phyloP scores from a whole-genome alignment of 2,888 invertebrate genomes.

The Pseudanteris insignis region DNA sequence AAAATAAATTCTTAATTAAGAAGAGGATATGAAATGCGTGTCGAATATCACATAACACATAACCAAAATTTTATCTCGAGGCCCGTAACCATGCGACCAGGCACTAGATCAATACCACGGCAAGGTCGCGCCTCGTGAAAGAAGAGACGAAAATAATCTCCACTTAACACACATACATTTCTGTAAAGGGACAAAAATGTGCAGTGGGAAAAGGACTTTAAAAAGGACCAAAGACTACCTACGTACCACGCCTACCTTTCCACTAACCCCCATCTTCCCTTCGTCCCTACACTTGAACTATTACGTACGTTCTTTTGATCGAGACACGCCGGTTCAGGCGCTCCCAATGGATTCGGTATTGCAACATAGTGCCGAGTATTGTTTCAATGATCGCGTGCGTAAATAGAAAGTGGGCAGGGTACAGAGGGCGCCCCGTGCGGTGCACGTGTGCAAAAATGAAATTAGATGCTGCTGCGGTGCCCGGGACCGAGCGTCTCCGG shows the following conservation, averaged over 20 bases:
- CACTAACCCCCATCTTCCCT: no score
- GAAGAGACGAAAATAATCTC: conserved; percentile 31
- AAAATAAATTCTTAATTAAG: no score
- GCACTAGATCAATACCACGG: conserved; percentile 22
- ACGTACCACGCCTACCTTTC: no score
- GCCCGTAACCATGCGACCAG: background rate
- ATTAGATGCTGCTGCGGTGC: conserved; percentile 39
- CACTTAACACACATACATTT: conserved; percentile 26
- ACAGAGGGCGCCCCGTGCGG: conserved; percentile 20
- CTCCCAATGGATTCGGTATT: no score
- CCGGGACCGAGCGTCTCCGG: no score
- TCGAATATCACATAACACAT: no score
- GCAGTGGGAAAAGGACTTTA: conserved; percentile 21
- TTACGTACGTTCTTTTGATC: no score
- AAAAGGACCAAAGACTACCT: no score
- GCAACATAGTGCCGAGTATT: conserved; percentile 21
- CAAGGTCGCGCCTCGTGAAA: conserved; percentile 27
- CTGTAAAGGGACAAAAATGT: conserved; percentile 6
- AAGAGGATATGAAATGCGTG: no score
- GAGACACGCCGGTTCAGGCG: no score
- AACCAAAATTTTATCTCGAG: no score
- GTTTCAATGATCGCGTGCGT: conserved; percentile 30
- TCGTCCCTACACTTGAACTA: no score
- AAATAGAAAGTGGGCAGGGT: conserved; percentile 30
- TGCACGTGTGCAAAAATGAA: conserved; percentile 45